phyloP scores from a whole-genome alignment of 2,797 vertebrate species.

The Dermochelys coriacea region DNA sequence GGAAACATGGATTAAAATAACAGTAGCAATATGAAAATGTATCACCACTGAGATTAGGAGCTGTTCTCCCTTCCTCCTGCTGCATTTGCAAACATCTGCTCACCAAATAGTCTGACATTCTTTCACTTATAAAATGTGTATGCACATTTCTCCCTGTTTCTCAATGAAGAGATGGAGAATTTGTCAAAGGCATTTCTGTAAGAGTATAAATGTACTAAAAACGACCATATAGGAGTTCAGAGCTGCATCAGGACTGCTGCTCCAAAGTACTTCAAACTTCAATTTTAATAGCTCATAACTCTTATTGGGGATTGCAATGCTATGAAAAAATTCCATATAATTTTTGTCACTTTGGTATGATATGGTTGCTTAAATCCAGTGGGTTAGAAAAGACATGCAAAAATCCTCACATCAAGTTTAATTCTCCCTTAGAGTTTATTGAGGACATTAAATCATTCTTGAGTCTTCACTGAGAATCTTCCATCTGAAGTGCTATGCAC shows the following conservation, averaged over 20 bases:
- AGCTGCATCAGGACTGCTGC: not conserved
- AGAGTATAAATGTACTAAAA: not conserved
- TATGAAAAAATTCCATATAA: not conserved
- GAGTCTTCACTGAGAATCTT: not conserved
- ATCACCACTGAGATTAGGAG: not conserved
- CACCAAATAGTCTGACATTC: not conserved
- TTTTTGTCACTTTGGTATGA: not conserved
- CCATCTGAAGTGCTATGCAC: not conserved
- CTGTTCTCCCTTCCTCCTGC: not conserved
- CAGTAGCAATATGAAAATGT: not conserved
- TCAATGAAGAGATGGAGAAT: not conserved
- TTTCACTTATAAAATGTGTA: not conserved
- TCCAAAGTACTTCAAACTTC: not conserved
- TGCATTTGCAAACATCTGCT: not conserved
- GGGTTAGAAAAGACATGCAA: fast-evolving
- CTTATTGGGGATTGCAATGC: not conserved
- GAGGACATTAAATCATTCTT: not conserved
- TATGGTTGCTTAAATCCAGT: not conserved
- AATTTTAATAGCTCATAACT: not conserved
- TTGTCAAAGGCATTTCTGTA: not conserved
- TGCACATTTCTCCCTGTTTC: not conserved
- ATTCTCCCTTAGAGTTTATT: not conserved
- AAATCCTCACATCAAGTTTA: not conserved
- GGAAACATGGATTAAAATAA: not conserved
- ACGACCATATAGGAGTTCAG: fast-evolving